Percentiles rank a stretch among this genome's conserved stretches.
phyloP scores from a whole-genome alignment of 2,888 invertebrate genomes.

The Ichneumoninae sp. region DNA sequence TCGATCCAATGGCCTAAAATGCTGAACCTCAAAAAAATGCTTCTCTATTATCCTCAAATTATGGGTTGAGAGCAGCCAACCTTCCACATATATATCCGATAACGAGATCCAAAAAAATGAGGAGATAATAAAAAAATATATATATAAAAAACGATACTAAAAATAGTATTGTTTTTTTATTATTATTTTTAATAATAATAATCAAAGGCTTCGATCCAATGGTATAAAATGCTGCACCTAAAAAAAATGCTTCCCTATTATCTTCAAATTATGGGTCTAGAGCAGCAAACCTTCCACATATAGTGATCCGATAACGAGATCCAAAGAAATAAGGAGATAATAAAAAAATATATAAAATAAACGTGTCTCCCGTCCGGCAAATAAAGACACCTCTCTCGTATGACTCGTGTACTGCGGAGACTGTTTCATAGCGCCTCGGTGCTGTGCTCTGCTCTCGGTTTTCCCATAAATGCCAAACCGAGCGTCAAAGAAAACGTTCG shows the following conservation, averaged over 20 bases:
- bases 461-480: constrained; percentile 59
- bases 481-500: constrained; percentile 40
- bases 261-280: background rate
- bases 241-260: background rate
- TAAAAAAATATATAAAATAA: background rate
- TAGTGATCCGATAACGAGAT: background rate
- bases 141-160: too few relatives aligned
- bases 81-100: background rate
- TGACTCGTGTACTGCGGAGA: constrained; percentile 18
- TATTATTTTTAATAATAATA: too few relatives aligned
- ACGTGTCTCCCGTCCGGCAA: background rate
- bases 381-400: constrained; percentile 1
- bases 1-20: too few relatives aligned
- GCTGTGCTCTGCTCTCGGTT: constrained; percentile 26
- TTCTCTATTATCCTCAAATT: constrained; percentile 4
- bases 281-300: background rate
- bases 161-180: too few relatives aligned
- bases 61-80: background rate
- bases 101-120: background rate
- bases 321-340: background rate
- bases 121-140: background rate
- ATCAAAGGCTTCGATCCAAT: too few relatives aligned
- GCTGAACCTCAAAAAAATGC: background rate
- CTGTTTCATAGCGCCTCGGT: constrained; percentile 7
- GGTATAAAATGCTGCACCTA: too few relatives aligned